Evolutionary conservation across 2,888 invertebrate genomes (phyloP).

Genomic region (Callimorpha dominula): DNA sequence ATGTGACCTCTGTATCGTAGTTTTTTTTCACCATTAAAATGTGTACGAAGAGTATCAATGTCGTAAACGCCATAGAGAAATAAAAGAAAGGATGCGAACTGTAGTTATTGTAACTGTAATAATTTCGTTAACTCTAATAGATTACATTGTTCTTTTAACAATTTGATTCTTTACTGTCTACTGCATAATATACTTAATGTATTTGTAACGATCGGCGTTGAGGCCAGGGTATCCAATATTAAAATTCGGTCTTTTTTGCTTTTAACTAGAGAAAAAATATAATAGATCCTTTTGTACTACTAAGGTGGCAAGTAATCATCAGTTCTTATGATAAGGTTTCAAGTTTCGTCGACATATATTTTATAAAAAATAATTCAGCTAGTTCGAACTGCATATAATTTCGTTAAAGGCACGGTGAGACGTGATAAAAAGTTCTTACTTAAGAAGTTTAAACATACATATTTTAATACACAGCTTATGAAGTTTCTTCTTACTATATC

Average conservation of each 20-base stretch:
- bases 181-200: background rate
- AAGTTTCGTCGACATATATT: background rate
- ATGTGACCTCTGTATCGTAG: slow-evolving; percentile 20
- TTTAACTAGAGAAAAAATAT: background rate
- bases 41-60: slow-evolving; percentile 20
- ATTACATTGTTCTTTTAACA: background rate
- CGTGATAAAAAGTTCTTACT: background rate
- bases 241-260: background rate
- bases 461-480: background rate
- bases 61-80: slow-evolving; percentile 14
- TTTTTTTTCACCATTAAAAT: slow-evolving; percentile 28
- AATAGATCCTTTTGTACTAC: background rate
- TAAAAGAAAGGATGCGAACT: slow-evolving; percentile 17
- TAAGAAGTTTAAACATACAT: background rate
- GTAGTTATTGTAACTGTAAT: background rate
- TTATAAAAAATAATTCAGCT: background rate
- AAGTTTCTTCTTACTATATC: background rate
- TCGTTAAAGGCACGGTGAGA: background rate
- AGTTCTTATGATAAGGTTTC: background rate
- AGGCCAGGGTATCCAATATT: background rate
- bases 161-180: background rate
- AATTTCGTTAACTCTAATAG: background rate
- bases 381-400: background rate
- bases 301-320: background rate
- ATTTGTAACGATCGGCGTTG: background rate